Conservation (phyloP, 2,888 invertebrate species). For the Ischnus inquisitorius region DNA sequence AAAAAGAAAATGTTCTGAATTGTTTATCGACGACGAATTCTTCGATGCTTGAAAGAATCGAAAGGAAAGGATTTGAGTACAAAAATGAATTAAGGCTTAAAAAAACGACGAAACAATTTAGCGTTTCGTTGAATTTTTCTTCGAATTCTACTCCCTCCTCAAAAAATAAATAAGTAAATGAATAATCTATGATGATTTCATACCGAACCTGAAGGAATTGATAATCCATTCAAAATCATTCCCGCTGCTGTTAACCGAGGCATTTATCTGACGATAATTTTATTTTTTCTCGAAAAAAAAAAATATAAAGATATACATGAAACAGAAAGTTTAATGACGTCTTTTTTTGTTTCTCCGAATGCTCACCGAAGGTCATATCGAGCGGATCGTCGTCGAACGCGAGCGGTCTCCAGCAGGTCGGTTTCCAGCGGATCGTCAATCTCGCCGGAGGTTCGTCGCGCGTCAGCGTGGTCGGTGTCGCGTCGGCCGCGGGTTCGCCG, state of each 20-base stretch:
- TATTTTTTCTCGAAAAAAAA: neutral
- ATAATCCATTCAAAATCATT: constrained; percentile 75
- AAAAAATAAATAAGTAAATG: too few species aligned
- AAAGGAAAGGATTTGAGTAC: too few species aligned
- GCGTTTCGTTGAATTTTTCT: too few species aligned
- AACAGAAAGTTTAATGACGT: neutral
- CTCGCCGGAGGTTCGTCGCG: constrained; percentile 82
- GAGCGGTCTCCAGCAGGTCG: constrained; percentile 84
- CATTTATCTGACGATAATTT: constrained; percentile 83
- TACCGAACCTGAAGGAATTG: constrained; percentile 76
- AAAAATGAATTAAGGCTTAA: too few species aligned
- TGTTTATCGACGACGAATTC: too few species aligned
- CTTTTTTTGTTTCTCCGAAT: constrained; percentile 21
- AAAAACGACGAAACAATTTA: too few species aligned
- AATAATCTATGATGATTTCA: constrained; percentile 74
- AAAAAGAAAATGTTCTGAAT: constrained; percentile 18
- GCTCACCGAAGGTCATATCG: constrained; percentile 80
- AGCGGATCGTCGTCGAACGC: constrained; percentile 81
- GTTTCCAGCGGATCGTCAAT: constrained; percentile 87
- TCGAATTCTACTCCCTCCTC: too few species aligned
- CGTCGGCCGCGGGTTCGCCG: constrained; percentile 78
- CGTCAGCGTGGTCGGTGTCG: constrained; percentile 80
- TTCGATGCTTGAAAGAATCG: too few species aligned
- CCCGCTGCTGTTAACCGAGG: constrained; percentile 76
- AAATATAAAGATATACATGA: neutral